Evolutionary conservation across 1,140 invertebrate species (phyloP).

Genomic region (Hylaeus volcanicus): DNA sequence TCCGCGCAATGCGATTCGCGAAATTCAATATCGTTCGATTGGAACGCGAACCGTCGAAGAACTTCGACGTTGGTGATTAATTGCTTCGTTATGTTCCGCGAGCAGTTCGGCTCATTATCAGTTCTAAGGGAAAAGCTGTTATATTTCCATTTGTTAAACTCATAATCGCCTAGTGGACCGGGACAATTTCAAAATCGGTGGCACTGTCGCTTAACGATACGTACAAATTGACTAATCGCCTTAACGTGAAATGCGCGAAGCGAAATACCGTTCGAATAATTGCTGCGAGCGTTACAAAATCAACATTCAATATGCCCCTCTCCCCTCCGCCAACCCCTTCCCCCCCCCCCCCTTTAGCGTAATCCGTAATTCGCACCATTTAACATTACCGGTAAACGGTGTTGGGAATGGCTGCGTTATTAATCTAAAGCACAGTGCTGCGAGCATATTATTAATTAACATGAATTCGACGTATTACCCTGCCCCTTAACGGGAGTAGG

Average conservation of each 20-base stretch:
- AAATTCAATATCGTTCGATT: background rate
- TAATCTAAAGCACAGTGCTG: background rate
- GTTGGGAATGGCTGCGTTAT: slow-evolving; percentile 15
- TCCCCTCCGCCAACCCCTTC: too few species aligned
- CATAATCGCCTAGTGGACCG: background rate
- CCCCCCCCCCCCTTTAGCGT: background rate
- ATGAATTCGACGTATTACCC: background rate
- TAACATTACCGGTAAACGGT: background rate
- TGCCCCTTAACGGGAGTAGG: background rate
- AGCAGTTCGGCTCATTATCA: slow-evolving; percentile 24
- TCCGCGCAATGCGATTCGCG: background rate
- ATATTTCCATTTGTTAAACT: slow-evolving; percentile 16
- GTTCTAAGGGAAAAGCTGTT: background rate
- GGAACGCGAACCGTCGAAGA: background rate
- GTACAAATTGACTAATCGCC: slow-evolving; percentile 52
- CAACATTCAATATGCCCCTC: slow-evolving; percentile 37
- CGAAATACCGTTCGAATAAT: slow-evolving; percentile 26
- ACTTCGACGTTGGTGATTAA: slow-evolving; percentile 17
- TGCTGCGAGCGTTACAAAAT: slow-evolving; percentile 27
- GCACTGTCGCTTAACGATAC: slow-evolving; percentile 49
- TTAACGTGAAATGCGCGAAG: slow-evolving; percentile 11
- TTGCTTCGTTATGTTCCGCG: background rate
- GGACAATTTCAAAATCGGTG: slow-evolving; percentile 38
- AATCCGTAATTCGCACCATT: slow-evolving; percentile 35
- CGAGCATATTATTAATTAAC: slow-evolving; percentile 8